Evolutionary conservation across 2,888 invertebrate genomes (phyloP).

Genomic region (Leptarthrus brevirostris): DNA sequence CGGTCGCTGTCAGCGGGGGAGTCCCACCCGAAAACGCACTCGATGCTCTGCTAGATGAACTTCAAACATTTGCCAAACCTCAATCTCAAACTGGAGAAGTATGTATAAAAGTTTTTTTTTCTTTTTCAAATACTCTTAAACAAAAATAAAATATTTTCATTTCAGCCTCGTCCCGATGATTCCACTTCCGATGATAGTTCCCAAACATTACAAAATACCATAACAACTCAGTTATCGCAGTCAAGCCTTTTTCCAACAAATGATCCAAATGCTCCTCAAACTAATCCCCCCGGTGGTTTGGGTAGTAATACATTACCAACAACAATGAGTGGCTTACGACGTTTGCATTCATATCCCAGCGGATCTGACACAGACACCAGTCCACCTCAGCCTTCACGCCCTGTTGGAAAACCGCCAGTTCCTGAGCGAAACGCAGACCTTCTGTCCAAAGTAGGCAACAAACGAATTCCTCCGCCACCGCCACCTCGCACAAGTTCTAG

Average conservation of each 20-base stretch:
- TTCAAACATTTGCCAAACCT: slow-evolving; percentile 89
- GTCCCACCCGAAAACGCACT: slow-evolving; percentile 89
- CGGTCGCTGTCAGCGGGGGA: slow-evolving; percentile 71
- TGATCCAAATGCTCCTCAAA: slow-evolving; percentile 58
- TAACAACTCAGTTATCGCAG: slow-evolving; percentile 67
- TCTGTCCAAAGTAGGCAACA: slow-evolving; percentile 76
- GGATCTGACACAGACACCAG: slow-evolving; percentile 85
- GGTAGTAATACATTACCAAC: slow-evolving; percentile 53
- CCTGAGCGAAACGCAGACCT: slow-evolving; percentile 85
- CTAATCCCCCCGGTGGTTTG: slow-evolving; percentile 13
- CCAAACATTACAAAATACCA: slow-evolving; percentile 66
- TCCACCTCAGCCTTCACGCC: slow-evolving; percentile 77
- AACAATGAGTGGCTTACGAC: slow-evolving; percentile 72
- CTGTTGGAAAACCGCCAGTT: slow-evolving; percentile 79
- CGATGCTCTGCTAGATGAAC: slow-evolving; percentile 95
- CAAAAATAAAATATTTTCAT: too few species aligned
- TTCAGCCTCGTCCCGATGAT: slow-evolving; percentile 65
- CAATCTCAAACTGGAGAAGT: slow-evolving; percentile 62
- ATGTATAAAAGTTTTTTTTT: too few species aligned
- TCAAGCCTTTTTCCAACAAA: slow-evolving; percentile 62
- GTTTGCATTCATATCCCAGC: slow-evolving; percentile 87
- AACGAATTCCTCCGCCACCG: slow-evolving; percentile 89
- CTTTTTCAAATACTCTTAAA: too few species aligned
- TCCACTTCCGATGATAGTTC: slow-evolving; percentile 67
- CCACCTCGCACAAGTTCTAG: slow-evolving; percentile 92